phyloP scores from a whole-genome alignment of 2,113 vertebrate species.

The Sebastes fasciatus region DNA sequence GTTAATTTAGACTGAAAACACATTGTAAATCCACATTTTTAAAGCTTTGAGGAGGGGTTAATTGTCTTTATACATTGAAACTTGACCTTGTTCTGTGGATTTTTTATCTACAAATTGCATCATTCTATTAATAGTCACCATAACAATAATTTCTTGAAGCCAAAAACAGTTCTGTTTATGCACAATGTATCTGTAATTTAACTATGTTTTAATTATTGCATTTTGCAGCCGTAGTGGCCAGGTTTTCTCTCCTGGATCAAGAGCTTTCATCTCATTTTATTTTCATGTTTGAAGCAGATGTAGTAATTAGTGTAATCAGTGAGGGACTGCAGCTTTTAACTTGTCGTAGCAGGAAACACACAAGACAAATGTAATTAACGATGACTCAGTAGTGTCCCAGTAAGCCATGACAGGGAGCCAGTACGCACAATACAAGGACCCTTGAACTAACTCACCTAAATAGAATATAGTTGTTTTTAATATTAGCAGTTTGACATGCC shows the following conservation, averaged over 20 bases:
- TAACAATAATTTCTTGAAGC: not conserved
- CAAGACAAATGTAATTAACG: not conserved
- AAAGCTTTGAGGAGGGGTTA: not conserved
- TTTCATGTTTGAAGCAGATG: not conserved
- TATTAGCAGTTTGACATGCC: not conserved
- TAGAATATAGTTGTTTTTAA: not conserved
- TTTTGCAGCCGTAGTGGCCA: not conserved
- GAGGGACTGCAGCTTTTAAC: not conserved
- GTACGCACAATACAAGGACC: not conserved
- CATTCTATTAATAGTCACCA: not conserved
- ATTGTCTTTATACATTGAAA: not conserved
- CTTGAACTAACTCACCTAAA: not conserved
- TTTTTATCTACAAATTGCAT: not conserved
- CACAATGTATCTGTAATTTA: not conserved
- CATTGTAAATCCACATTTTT: not conserved
- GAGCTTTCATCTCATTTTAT: not conserved
- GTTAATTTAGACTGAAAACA: conserved; percentile 35
- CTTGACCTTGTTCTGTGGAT: not conserved
- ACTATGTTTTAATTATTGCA: not conserved
- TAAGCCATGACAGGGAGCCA: not conserved
- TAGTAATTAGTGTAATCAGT: not conserved
- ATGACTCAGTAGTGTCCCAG: not conserved
- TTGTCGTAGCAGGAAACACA: not conserved
- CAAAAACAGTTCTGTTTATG: not conserved
- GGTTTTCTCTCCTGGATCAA: not conserved